Percentiles rank a stretch among this genome's conserved stretches.
Evolutionary conservation across 1,140 invertebrate genomes (phyloP).

Genomic region (Ostrea edulis): DNA sequence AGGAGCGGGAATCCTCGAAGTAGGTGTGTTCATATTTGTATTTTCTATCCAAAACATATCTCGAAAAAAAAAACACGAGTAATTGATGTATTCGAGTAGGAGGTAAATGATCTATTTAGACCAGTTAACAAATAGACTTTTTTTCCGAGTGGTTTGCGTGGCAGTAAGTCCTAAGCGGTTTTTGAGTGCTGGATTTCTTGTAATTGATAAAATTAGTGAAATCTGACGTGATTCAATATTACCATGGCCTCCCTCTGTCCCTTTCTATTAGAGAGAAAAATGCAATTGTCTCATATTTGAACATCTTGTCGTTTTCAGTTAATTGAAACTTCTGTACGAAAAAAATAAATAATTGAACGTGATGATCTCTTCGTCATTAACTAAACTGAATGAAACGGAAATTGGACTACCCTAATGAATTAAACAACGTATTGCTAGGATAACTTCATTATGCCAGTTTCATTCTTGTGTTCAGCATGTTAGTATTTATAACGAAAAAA

Average conservation of each 20-base stretch:
- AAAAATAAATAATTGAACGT: neutral
- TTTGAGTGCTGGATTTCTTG: neutral
- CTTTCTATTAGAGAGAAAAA: neutral
- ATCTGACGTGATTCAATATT: neutral
- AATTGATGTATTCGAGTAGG: too few species aligned
- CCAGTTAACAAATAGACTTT: too few species aligned
- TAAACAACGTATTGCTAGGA: neutral
- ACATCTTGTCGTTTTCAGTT: neutral
- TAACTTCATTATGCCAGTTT: neutral
- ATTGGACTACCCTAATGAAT: neutral
- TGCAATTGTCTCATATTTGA: neutral
- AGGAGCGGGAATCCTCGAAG: too few species aligned
- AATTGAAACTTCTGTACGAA: neutral
- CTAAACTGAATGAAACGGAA: neutral
- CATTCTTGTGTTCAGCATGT: neutral
- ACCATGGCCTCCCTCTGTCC: neutral
- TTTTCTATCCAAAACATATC: too few species aligned
- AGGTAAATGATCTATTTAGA: too few species aligned
- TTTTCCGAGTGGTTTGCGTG: neutral
- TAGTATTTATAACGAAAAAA: too few species aligned
- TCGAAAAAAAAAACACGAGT: too few species aligned
- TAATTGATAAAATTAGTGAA: neutral
- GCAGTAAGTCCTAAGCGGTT: neutral
- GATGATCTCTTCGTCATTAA: neutral
- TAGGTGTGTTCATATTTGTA: too few species aligned